These are phyloP conservation scores for Rhinella marina DNA, from an alignment of 2,797 vertebrate species.

Conservation along the genomic window DNA sequence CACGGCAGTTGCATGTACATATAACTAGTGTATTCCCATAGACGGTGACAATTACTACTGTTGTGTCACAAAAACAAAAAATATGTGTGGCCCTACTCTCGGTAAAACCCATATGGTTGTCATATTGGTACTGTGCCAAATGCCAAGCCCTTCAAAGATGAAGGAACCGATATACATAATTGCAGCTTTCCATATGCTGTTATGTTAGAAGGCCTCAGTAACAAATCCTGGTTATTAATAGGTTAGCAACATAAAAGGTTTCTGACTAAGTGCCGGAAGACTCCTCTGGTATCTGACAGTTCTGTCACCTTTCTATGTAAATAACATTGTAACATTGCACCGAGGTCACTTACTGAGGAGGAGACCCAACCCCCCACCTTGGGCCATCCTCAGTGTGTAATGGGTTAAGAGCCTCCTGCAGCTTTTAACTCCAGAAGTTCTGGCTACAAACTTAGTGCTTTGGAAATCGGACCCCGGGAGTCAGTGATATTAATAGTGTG, in stretches of 20 bases:
- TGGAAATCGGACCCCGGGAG: slow-evolving; percentile 1
- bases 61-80: not conserved
- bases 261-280: not conserved
- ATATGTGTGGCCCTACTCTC: not conserved
- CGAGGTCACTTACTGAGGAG: not conserved
- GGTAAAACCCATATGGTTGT: not conserved
- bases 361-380: not conserved
- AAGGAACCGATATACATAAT: not conserved
- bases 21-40: not conserved
- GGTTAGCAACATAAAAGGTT: not conserved
- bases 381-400: not conserved
- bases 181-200: not conserved
- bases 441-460: not conserved
- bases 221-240: slow-evolving; percentile 24
- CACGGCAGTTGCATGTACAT: not conserved
- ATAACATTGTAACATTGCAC: not conserved
- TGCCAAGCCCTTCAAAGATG: not conserved
- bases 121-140: not conserved
- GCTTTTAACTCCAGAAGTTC: slow-evolving; percentile 4
- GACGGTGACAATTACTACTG: not conserved
- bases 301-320: slow-evolving; percentile 32
- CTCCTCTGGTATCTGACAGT: not conserved
- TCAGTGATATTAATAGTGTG: slow-evolving; percentile 32
- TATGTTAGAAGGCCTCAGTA: not conserved
- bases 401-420: not conserved